Evolutionary conservation across 2,888 invertebrate genomes (phyloP).

Genomic region (Clostera curtula): DNA sequence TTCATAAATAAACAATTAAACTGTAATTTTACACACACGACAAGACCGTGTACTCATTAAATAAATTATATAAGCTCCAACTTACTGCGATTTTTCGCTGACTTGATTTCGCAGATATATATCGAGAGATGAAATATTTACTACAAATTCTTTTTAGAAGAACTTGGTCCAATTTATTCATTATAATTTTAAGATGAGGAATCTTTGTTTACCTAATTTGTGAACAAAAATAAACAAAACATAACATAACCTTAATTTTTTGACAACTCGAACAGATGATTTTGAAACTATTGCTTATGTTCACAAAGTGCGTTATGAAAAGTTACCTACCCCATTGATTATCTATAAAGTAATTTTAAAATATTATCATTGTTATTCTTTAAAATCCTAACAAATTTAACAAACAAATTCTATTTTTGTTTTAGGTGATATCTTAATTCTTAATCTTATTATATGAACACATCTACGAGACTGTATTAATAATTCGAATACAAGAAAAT

Average conservation of each 20-base stretch:
- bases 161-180: constrained; percentile 17
- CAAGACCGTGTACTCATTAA: too few species aligned
- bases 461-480: too few species aligned
- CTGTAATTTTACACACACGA: not conserved
- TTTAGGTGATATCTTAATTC: too few species aligned
- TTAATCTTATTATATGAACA: too few species aligned
- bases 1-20: not conserved
- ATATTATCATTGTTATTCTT: too few species aligned
- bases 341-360: too few species aligned
- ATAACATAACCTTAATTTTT: constrained; percentile 1
- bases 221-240: not conserved
- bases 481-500: too few species aligned
- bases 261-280: not conserved
- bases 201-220: constrained; percentile 17
- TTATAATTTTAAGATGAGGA: constrained; percentile 13
- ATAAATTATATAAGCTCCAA: too few species aligned
- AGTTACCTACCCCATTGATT: too few species aligned
- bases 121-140: constrained; percentile 11
- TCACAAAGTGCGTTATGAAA: constrained; percentile 2
- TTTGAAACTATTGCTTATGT: not conserved
- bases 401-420: too few species aligned
- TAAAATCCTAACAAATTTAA: too few species aligned
- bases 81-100: constrained; percentile 36
- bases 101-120: constrained; percentile 19
- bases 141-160: constrained; percentile 7